Percentiles rank a stretch among this genome's conserved stretches.
Conservation (phyloP, 2,113 vertebrate genomes). For the Chiloscyllium plagiosum region DNA sequence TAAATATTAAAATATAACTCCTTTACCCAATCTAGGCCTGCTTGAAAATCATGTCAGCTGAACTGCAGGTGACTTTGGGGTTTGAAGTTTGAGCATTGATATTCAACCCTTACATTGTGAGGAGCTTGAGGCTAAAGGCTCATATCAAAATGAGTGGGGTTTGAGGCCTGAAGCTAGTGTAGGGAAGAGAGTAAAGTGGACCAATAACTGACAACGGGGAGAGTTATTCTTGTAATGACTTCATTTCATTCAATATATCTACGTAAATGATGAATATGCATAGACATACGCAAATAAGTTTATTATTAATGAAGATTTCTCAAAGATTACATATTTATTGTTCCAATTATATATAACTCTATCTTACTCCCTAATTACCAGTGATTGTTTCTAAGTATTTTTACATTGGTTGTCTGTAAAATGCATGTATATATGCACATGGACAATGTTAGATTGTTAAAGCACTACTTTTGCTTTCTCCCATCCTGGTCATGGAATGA, state of each 20-base stretch:
- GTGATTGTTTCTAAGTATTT: neutral
- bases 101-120: neutral
- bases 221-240: neutral
- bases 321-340: neutral
- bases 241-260: neutral
- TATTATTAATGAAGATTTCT: neutral
- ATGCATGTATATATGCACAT: neutral
- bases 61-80: neutral
- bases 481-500: neutral
- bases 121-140: neutral
- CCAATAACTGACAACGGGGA: neutral
- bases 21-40: neutral
- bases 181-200: neutral
- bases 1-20: neutral
- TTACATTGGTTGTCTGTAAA: neutral
- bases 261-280: neutral
- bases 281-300: neutral
- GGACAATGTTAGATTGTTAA: neutral
- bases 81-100: neutral
- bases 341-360: neutral
- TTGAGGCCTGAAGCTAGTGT: neutral
- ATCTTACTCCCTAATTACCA: neutral
- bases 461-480: neutral
- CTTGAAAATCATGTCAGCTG: neutral
- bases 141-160: neutral